Evolutionary conservation across 1,140 invertebrate species (phyloP).

Genomic region (Cardiocondyla obscurior): DNA sequence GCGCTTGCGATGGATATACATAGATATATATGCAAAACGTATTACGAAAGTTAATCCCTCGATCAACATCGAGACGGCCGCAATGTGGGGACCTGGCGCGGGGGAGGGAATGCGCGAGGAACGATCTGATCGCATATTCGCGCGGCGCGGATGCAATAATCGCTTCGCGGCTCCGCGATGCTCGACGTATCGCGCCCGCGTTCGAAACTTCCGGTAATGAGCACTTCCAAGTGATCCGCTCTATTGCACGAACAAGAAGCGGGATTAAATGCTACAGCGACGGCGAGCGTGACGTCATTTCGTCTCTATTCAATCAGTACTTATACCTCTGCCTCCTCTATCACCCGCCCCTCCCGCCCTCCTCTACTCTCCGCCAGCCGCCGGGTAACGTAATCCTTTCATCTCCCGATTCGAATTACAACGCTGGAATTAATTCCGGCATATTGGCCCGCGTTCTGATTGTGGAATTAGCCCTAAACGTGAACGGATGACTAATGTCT

Average conservation of each 20-base stretch:
- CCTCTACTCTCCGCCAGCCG: not conserved
- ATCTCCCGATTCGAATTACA: conserved; percentile 32
- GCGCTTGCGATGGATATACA: not conserved
- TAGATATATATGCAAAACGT: conserved; percentile 4
- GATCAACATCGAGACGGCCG: conserved; percentile 28
- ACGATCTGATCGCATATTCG: not conserved
- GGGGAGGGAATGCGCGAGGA: not conserved
- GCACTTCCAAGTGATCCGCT: not conserved
- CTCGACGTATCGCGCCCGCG: not conserved
- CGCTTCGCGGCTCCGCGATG: not conserved
- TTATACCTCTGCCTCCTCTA: too few relatives aligned
- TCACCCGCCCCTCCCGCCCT: not conserved
- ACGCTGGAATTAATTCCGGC: conserved; percentile 40
- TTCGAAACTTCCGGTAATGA: conserved; percentile 24
- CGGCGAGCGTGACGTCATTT: conserved; percentile 22
- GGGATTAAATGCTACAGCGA: conserved; percentile 26
- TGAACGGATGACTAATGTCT: conserved; percentile 26
- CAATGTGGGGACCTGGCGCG: conserved; percentile 3
- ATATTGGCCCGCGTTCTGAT: conserved; percentile 41
- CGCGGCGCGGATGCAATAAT: conserved; percentile 12
- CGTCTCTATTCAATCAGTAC: conserved; percentile 34
- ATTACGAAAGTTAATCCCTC: conserved; percentile 46
- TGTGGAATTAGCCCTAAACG: conserved; percentile 34
- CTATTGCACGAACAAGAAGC: not conserved
- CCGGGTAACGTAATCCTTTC: conserved; percentile 26